A percentile compares a stretch with the other conserved stretches of the same genome.
These are phyloP conservation scores for Polydrusus tereticollis DNA, from an alignment of 2,888 invertebrate genomes.

Conservation along the genomic window DNA sequence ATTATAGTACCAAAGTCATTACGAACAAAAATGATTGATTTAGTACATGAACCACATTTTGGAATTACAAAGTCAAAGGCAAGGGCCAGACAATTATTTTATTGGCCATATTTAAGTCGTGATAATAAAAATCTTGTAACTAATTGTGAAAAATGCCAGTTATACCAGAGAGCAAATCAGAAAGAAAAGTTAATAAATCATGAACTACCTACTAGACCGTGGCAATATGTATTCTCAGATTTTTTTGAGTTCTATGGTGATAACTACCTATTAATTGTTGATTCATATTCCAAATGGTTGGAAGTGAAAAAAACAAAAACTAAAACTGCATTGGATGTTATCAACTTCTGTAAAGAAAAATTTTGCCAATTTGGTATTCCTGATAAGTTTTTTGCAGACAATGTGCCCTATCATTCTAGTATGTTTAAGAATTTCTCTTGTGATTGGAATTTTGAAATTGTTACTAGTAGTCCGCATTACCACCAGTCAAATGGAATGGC, in stretches of 20 bases:
- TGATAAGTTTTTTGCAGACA: constrained; percentile 46
- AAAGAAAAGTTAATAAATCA: neutral
- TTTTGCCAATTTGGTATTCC: constrained; percentile 47
- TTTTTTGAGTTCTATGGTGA: neutral
- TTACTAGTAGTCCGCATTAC: neutral
- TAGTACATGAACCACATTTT: constrained; percentile 23
- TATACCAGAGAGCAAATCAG: no score
- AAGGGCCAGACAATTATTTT: constrained; percentile 22
- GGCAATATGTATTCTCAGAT: constrained; percentile 1
- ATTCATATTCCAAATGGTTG: constrained; percentile 32
- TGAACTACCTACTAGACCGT: neutral
- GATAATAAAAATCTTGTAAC: no score
- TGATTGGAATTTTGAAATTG: constrained; percentile 2
- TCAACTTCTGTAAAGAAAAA: constrained; percentile 37
- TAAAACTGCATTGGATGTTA: constrained; percentile 1
- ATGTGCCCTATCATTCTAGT: constrained; percentile 48
- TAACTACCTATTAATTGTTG: neutral
- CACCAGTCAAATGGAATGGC: constrained; percentile 7
- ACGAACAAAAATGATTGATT: no score
- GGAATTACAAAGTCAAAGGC: constrained; percentile 29
- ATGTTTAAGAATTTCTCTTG: constrained; percentile 25
- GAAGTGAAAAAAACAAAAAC: constrained; percentile 18
- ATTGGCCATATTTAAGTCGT: constrained; percentile 2
- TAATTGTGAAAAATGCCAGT: no score
- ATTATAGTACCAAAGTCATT: no score